These are phyloP conservation scores for Odocoileus virginianus DNA, from an alignment of 2,113 vertebrate species.

Conservation along the genomic window DNA sequence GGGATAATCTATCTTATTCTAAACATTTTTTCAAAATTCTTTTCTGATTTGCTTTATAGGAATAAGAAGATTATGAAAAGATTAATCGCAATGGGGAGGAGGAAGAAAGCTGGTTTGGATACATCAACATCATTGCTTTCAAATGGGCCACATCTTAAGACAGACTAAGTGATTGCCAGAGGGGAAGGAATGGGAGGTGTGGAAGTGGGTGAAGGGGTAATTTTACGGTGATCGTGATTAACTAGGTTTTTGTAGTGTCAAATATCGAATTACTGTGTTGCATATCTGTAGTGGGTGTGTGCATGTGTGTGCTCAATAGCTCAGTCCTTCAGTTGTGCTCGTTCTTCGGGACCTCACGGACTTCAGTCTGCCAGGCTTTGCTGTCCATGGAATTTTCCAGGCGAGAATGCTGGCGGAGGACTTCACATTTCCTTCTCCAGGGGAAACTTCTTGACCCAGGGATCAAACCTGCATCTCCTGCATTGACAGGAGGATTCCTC, in stretches of 20 bases:
- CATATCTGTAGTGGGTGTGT: neutral
- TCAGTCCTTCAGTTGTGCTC: neutral
- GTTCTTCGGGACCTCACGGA: neutral
- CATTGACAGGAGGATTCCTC: neutral
- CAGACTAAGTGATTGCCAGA: neutral
- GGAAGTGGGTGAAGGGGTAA: neutral
- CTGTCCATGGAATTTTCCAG: neutral
- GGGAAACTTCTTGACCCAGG: neutral
- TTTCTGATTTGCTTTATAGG: conserved; percentile 44
- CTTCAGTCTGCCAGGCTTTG: neutral
- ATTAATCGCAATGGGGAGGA: neutral
- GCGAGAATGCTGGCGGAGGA: neutral
- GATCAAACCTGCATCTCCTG: neutral
- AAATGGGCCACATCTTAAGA: neutral
- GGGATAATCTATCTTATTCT: neutral
- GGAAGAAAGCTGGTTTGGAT: neutral
- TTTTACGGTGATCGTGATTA: neutral
- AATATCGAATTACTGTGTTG: neutral
- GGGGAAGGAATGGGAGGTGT: neutral
- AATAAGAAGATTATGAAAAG: conserved; percentile 61
- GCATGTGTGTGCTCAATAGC: accelerated
- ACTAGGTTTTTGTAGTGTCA: neutral
- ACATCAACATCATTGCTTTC: neutral
- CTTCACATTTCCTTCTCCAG: neutral
- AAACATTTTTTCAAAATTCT: neutral